Evolutionary conservation across 2,797 vertebrate genomes (phyloP), one percentile per base, ranked within the genome.

Genomic region (Alca torda): DNA sequence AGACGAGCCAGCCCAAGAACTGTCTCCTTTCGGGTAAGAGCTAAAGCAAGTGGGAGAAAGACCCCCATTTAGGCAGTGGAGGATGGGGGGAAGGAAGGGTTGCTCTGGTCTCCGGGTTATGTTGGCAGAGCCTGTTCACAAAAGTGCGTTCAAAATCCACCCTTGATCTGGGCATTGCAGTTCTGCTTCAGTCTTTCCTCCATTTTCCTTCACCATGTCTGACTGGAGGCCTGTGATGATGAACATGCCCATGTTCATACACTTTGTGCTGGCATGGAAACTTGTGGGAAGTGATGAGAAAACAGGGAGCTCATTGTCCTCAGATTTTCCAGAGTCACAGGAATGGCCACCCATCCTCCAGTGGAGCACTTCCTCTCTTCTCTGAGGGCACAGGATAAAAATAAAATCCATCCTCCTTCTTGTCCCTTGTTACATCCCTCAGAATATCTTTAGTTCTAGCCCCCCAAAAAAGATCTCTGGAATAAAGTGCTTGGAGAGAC

Each of bases 11-110:
- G 98, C 96, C 98, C 99, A 90, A 98, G 99, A 96, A 99, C 99
- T 3, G 88, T 98, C 90, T 99, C 99, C 57, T 99, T 99, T 93
- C 98, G 98, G 98, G 99, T 99, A 91, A 98, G 98, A 54, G 48
- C 41, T 51, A 41, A 92, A 74, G 39, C 37, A 59, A 26, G 9
- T 16, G 39, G 26, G 9, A 39, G 59, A 30, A 21, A 43, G 24
- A 16, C 7, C 13, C 57, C 23, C 16, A 17, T 21, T 39, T 37
- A 43, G 46, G 45, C 43, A 33, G 33, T 10, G 45, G 33, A 74
- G 48, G 33, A 20, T n/a, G 50, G 16, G 14, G 43, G 33, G 14
- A 67, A 60, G 60, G 59, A 68, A 53, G 23, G 12, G 67, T 31
- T 74, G 67, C n/a, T 85, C 57, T 79, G 68, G 16, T 45, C 31